These are phyloP conservation scores for Iselma pallidipennis DNA, from an alignment of 2,888 invertebrate genomes.

Conservation along the genomic window DNA sequence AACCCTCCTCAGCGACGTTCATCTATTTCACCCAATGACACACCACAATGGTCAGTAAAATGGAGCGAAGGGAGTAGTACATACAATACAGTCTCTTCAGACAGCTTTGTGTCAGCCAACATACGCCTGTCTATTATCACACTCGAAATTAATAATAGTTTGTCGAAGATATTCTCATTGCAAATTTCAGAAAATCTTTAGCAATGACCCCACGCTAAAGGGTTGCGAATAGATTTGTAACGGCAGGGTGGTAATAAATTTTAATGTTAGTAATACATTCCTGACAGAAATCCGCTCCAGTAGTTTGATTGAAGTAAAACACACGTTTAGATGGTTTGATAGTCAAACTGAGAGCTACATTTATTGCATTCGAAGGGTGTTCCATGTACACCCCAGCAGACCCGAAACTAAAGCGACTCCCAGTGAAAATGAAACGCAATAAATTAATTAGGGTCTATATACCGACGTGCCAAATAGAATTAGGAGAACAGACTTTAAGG, in stretches of 20 bases:
- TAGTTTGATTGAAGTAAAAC: slow-evolving; percentile 27
- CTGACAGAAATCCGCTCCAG: slow-evolving; percentile 6
- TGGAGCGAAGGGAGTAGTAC: slow-evolving; percentile 4
- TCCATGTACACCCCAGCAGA: slow-evolving; percentile 23
- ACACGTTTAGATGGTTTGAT: slow-evolving; percentile 26
- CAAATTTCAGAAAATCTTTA: no score
- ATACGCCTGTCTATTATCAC: not conserved
- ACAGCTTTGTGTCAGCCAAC: not conserved
- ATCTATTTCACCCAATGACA: slow-evolving; percentile 26
- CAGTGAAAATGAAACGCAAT: slow-evolving; percentile 50
- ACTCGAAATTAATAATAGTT: not conserved
- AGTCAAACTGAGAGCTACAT: slow-evolving; percentile 23
- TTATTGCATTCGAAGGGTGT: slow-evolving; percentile 30
- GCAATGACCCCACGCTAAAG: not conserved
- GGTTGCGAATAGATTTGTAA: no score
- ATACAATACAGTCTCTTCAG: not conserved
- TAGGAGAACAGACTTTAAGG: slow-evolving; percentile 15
- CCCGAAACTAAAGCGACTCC: slow-evolving; percentile 32
- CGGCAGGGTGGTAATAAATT: slow-evolving; percentile 12
- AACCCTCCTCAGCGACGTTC: slow-evolving; percentile 22
- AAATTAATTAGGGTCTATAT: slow-evolving; percentile 51
- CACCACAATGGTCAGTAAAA: slow-evolving; percentile 28
- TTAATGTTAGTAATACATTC: slow-evolving; percentile 11
- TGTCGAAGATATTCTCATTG: not conserved
- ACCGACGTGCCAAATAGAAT: slow-evolving; percentile 41